phyloP scores from a whole-genome alignment of 1,140 invertebrate genomes.

The Aphaenogaster ashmeadi region DNA sequence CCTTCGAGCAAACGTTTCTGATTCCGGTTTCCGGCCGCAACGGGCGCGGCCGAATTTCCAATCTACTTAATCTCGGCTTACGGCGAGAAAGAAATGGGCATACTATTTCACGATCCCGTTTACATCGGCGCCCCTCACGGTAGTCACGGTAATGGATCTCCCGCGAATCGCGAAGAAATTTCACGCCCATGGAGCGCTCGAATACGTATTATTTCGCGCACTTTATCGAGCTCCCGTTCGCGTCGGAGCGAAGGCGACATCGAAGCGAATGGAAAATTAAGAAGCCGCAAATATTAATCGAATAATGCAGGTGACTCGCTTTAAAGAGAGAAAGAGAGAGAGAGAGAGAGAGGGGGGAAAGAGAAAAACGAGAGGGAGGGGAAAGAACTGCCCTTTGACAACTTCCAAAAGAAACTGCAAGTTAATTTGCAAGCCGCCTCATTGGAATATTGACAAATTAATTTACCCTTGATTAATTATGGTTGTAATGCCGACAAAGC shows the following conservation, averaged over 20 bases:
- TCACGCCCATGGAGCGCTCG: not conserved
- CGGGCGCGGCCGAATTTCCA: constrained; percentile 52
- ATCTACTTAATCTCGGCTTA: constrained; percentile 54
- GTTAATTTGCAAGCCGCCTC: constrained; percentile 16
- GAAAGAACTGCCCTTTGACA: constrained; percentile 29
- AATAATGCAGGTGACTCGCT: not conserved
- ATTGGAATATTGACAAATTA: constrained; percentile 51
- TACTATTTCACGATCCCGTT: constrained; percentile 39
- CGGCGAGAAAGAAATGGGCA: not conserved
- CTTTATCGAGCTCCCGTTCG: not conserved
- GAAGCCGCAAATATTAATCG: constrained; percentile 45
- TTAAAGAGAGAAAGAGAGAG: not conserved
- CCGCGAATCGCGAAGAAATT: not conserved
- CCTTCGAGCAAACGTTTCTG: constrained; percentile 56
- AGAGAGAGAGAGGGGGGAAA: not conserved
- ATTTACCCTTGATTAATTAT: constrained; percentile 54
- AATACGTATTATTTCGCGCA: constrained; percentile 14
- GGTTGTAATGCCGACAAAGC: constrained; percentile 52
- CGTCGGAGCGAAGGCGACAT: not conserved
- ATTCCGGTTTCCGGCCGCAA: constrained; percentile 60
- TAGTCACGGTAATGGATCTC: constrained; percentile 32
- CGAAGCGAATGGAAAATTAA: constrained; percentile 18
- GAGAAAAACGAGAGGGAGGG: not conserved
- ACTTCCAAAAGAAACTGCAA: constrained; percentile 45
- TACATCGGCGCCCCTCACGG: not conserved